Conservation (phyloP, 2,113 vertebrate species). For the Paradisaea rubra region DNA sequence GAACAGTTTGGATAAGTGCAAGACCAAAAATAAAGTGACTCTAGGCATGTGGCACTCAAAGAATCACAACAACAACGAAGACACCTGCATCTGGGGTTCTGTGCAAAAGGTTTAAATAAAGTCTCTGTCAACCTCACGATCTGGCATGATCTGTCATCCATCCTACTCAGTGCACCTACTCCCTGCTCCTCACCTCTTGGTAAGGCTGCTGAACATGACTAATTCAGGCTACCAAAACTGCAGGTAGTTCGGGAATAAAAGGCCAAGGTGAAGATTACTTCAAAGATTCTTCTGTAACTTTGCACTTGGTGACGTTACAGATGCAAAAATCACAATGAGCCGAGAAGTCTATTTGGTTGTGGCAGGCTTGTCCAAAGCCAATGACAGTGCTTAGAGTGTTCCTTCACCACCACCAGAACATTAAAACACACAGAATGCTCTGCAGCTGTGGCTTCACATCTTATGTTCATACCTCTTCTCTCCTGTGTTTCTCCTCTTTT, state of each 20-base stretch:
- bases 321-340: neutral
- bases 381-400: neutral
- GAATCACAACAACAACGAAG: neutral
- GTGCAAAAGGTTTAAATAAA: neutral
- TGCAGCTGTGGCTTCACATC: neutral
- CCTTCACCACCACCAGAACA: neutral
- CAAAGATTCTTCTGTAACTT: neutral
- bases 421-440: neutral
- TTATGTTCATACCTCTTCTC: conserved; percentile 78
- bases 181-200: neutral
- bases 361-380: neutral
- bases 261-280: neutral
- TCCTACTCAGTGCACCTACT: neutral
- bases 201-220: neutral
- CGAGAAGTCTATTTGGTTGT: neutral
- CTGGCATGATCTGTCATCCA: neutral
- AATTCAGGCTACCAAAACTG: neutral
- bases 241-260: neutral
- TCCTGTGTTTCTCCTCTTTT: conserved; percentile 90
- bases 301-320: accelerated
- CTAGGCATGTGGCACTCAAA: neutral
- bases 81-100: neutral
- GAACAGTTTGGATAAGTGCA: accelerated
- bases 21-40: neutral
- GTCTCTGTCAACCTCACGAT: neutral